phyloP scores from a whole-genome alignment of 2,888 invertebrate genomes.

The Trachelus troglodyta region DNA sequence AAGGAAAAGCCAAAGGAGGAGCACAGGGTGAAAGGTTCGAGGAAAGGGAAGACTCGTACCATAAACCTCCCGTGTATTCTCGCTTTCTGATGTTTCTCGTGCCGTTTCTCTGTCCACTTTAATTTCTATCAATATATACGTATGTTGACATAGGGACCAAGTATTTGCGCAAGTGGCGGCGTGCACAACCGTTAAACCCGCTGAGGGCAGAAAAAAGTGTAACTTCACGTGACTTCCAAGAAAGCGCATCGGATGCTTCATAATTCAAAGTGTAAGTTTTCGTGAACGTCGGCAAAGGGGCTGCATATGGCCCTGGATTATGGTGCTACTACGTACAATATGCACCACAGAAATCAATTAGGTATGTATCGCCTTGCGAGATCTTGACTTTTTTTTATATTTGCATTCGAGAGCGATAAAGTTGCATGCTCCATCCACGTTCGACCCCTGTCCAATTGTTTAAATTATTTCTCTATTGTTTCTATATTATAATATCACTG shows the following conservation, averaged over 20 bases:
- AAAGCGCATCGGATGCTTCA: not conserved
- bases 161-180: not conserved
- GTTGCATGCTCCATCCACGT: not conserved
- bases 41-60: not conserved
- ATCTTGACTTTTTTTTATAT: not conserved
- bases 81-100: not conserved
- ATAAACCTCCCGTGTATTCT: not conserved
- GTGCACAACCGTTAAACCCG: not conserved
- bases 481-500: not conserved
- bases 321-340: slow-evolving; percentile 58
- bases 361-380: slow-evolving; percentile 43
- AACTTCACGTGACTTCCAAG: not conserved
- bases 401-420: not conserved
- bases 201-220: not conserved
- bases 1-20: not conserved
- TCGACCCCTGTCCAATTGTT: not conserved
- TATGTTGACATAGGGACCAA: not conserved
- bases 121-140: not conserved
- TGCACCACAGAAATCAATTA: slow-evolving; percentile 62
- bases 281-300: slow-evolving; percentile 34
- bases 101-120: not conserved
- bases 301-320: slow-evolving; percentile 61
- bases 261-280: slow-evolving; percentile 6
- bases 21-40: not conserved
- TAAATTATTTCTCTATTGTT: not conserved